Conservation (phyloP, 2,113 vertebrate species). For the Malurus cyaneus region DNA sequence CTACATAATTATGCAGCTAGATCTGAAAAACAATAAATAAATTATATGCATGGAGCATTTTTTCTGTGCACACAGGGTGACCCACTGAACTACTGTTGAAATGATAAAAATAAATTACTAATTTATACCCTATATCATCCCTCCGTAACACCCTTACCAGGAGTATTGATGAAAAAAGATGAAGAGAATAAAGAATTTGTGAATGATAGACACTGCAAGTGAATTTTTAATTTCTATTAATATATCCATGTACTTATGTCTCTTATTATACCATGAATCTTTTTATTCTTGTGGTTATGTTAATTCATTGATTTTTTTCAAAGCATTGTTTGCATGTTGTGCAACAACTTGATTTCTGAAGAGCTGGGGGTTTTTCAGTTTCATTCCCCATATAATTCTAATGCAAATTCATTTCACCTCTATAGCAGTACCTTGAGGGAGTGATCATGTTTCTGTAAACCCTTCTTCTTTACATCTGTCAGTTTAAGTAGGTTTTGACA, state of each 20-base stretch:
- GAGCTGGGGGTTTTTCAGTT: background rate
- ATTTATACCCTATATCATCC: background rate
- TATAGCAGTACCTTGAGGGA: background rate
- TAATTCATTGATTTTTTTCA: background rate
- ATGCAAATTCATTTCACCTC: background rate
- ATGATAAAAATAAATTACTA: background rate
- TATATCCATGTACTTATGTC: background rate
- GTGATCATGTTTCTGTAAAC: accelerated
- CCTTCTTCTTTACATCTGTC: background rate
- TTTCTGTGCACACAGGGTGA: background rate
- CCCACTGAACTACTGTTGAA: background rate
- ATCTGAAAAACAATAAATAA: background rate
- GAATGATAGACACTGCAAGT: background rate
- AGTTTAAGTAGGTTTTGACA: background rate
- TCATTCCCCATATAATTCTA: background rate
- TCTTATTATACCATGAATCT: background rate
- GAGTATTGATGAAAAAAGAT: background rate
- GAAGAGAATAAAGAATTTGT: background rate
- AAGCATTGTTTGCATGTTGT: background rate
- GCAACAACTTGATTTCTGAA: background rate
- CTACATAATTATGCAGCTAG: background rate
- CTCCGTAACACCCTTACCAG: background rate
- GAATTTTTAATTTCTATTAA: background rate
- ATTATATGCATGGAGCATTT: background rate
- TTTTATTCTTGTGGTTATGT: background rate